Percentiles rank a stretch among this genome's conserved stretches.
Evolutionary conservation across 2,113 vertebrate species (phyloP).

Genomic region (Phalacrocorax brasilianus): DNA sequence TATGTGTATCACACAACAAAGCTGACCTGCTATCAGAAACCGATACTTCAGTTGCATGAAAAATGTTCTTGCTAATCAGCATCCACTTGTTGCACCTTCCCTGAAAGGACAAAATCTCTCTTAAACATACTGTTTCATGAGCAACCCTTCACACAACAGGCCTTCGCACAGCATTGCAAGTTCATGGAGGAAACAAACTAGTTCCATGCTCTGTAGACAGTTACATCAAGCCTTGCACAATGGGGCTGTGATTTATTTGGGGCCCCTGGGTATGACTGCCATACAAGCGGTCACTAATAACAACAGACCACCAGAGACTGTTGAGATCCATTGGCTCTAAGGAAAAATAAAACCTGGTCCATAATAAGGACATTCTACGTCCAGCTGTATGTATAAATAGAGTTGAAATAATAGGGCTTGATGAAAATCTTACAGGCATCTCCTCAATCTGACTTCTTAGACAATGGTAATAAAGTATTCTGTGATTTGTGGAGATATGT

Average conservation of each 20-base stretch:
- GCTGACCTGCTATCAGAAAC: neutral
- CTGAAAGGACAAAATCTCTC: neutral
- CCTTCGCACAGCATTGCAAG: neutral
- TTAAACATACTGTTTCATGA: neutral
- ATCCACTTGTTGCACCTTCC: conserved; percentile 32
- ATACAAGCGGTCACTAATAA: neutral
- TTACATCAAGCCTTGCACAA: neutral
- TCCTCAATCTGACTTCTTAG: neutral
- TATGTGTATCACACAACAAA: neutral
- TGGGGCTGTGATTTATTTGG: neutral
- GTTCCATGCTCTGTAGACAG: neutral
- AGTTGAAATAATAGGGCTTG: neutral
- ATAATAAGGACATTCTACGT: neutral
- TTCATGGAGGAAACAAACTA: neutral
- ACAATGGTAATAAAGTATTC: neutral
- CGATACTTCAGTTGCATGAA: neutral
- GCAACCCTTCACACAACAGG: neutral
- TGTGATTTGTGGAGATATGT: neutral
- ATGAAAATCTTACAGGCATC: neutral
- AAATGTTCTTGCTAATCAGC: neutral
- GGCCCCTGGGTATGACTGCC: neutral
- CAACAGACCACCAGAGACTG: neutral
- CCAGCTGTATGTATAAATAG: neutral
- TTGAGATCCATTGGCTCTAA: neutral
- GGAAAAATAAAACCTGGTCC: neutral